Percentiles rank a stretch among this genome's conserved stretches.
Evolutionary conservation across 2,888 invertebrate genomes (phyloP).

Genomic region (Sinhomidia bicolor): DNA sequence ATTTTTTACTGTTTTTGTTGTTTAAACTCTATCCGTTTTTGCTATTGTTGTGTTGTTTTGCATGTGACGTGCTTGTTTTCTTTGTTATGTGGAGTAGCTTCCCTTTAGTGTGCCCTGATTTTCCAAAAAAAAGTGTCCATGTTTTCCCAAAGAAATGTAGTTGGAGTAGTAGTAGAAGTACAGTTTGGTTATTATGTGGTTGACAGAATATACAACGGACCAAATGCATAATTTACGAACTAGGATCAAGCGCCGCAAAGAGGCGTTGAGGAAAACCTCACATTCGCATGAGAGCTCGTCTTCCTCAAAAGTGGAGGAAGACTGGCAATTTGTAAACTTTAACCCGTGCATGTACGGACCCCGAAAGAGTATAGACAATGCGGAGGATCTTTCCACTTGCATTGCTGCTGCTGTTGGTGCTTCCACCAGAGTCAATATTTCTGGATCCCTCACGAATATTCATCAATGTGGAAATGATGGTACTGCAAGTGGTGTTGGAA

Average conservation of each 20-base stretch:
- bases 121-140: not conserved
- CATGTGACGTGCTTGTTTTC: not conserved
- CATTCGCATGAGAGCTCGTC: slow-evolving; percentile 80
- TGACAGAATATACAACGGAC: slow-evolving; percentile 81
- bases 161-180: not conserved
- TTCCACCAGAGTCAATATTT: not conserved
- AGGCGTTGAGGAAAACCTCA: slow-evolving; percentile 80
- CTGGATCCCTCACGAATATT: slow-evolving; percentile 60
- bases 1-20: not conserved
- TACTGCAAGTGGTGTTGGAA: not conserved
- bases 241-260: slow-evolving; percentile 81
- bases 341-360: slow-evolving; percentile 81
- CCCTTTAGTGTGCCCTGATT: no score
- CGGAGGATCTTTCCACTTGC: slow-evolving; percentile 62
- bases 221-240: slow-evolving; percentile 82
- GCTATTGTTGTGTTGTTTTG: not conserved
- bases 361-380: slow-evolving; percentile 51
- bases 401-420: not conserved
- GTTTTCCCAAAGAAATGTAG: no score
- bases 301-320: slow-evolving; percentile 81
- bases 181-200: slow-evolving; percentile 81
- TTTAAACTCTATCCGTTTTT: not conserved
- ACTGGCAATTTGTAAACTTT: slow-evolving; percentile 82
- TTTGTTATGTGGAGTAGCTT: no score
- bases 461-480: slow-evolving; percentile 15